phyloP scores from a whole-genome alignment of 1,140 invertebrate genomes.

The Daktulosphaira vitifoliae region DNA sequence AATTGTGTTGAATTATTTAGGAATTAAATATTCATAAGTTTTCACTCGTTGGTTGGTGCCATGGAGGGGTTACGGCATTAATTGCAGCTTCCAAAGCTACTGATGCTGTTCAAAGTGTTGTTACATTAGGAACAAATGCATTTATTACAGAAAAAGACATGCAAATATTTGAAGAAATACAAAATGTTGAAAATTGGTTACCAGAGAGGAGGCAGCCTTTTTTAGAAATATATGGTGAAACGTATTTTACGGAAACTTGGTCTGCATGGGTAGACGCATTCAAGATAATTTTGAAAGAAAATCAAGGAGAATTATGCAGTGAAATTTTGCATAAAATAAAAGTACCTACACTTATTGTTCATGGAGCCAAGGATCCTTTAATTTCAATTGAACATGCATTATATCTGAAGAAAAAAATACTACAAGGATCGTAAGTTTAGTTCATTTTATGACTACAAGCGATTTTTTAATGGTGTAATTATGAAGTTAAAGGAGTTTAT shows the following conservation, averaged over 20 bases:
- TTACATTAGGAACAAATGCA: slow-evolving; percentile 69
- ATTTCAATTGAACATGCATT: slow-evolving; percentile 61
- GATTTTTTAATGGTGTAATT: too few species aligned
- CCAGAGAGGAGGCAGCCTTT: slow-evolving; percentile 63
- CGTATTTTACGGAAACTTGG: slow-evolving; percentile 62
- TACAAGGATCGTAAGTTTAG: slow-evolving; percentile 54
- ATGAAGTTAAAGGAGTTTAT: too few species aligned
- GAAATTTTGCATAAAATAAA: slow-evolving; percentile 52
- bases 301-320: slow-evolving; percentile 63
- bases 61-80: slow-evolving; percentile 72
- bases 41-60: slow-evolving; percentile 79
- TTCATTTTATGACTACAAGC: too few species aligned
- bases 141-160: slow-evolving; percentile 62
- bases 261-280: slow-evolving; percentile 62
- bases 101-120: slow-evolving; percentile 58
- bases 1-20: slow-evolving; percentile 43
- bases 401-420: slow-evolving; percentile 62
- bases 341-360: slow-evolving; percentile 68
- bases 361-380: slow-evolving; percentile 71
- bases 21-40: slow-evolving; percentile 57
- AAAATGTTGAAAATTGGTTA: slow-evolving; percentile 72
- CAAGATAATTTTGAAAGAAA: slow-evolving; percentile 48
- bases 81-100: slow-evolving; percentile 63
- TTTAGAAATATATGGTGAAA: slow-evolving; percentile 66
- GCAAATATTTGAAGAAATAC: slow-evolving; percentile 52